These are phyloP conservation scores for Clistopyga incitator DNA, from an alignment of 2,888 invertebrate genomes.

Conservation along the genomic window DNA sequence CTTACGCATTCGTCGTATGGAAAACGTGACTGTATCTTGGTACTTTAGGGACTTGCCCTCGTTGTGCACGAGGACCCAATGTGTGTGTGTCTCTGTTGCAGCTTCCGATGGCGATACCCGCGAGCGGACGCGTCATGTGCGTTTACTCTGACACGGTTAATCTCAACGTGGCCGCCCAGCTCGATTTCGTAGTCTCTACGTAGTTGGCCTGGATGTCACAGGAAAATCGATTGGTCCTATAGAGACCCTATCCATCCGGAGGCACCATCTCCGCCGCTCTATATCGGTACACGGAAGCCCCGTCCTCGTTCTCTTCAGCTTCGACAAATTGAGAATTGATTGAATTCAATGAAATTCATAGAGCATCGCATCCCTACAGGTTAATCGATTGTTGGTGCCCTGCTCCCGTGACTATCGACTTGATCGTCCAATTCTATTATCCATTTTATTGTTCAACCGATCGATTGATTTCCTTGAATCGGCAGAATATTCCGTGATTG, in stretches of 20 bases:
- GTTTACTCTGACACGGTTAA: slow-evolving; percentile 54
- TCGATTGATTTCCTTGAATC: slow-evolving; percentile 34
- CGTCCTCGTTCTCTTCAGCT: slow-evolving; percentile 1
- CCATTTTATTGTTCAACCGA: slow-evolving; percentile 54
- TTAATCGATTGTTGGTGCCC: slow-evolving; percentile 51
- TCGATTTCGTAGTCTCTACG: slow-evolving; percentile 52
- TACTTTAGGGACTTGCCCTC: slow-evolving; percentile 23
- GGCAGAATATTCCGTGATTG: not conserved
- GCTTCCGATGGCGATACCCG: slow-evolving; percentile 13
- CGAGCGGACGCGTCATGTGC: slow-evolving; percentile 25
- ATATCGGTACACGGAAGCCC: slow-evolving; percentile 22
- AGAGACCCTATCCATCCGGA: slow-evolving; percentile 18
- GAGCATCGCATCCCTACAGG: slow-evolving; percentile 24
- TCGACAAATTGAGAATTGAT: slow-evolving; percentile 53
- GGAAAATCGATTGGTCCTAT: slow-evolving; percentile 46
- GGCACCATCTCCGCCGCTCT: slow-evolving; percentile 4
- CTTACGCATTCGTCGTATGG: not conserved
- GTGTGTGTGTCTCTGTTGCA: slow-evolving; percentile 19
- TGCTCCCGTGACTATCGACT: slow-evolving; percentile 31
- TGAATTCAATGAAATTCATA: slow-evolving; percentile 56
- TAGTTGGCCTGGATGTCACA: slow-evolving; percentile 44
- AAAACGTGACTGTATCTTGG: slow-evolving; percentile 19
- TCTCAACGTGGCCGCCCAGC: slow-evolving; percentile 39
- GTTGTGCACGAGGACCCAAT: not conserved
- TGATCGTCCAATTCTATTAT: slow-evolving; percentile 25